Conservation (phyloP, 2,113 vertebrate species). For the Calcarius ornatus region DNA sequence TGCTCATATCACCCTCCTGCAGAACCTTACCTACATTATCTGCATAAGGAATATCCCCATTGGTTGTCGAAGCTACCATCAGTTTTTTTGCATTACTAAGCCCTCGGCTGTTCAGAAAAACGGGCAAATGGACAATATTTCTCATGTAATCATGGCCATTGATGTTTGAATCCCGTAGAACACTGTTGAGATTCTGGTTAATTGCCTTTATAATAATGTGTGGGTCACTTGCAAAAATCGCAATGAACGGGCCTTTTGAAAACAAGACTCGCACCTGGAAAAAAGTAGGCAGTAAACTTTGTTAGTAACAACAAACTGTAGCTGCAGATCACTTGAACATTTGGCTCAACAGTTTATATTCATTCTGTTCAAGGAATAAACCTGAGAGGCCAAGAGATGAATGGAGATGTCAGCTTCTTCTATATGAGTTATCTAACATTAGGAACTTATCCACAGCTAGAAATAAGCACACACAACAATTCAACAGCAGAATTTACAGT, state of each 20-base stretch:
- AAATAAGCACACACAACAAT: background rate
- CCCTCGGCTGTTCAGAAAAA: slow-evolving; percentile 96
- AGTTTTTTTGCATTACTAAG: slow-evolving; percentile 86
- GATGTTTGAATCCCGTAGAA: slow-evolving; percentile 97
- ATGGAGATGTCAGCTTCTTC: background rate
- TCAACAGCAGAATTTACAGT: background rate
- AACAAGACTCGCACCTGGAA: slow-evolving; percentile 91
- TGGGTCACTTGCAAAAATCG: slow-evolving; percentile 96
- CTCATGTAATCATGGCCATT: slow-evolving; percentile 99
- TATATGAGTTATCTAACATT: background rate
- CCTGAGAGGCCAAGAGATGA: background rate
- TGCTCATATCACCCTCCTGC: background rate
- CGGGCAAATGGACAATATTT: slow-evolving; percentile 95
- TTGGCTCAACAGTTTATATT: background rate
- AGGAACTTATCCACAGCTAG: background rate
- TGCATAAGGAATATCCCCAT: slow-evolving; percentile 79
- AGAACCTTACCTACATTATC: slow-evolving; percentile 73
- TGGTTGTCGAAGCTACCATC: slow-evolving; percentile 78
- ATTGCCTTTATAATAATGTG: slow-evolving; percentile 99
- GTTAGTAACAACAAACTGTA: background rate
- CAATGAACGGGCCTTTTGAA: slow-evolving; percentile 97
- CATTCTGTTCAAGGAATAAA: background rate
- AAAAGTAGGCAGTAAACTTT: background rate
- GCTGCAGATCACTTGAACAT: background rate
- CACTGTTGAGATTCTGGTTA: slow-evolving; percentile 98